Conservation (phyloP, 2,113 vertebrate genomes). For the Heterocephalus glaber region DNA sequence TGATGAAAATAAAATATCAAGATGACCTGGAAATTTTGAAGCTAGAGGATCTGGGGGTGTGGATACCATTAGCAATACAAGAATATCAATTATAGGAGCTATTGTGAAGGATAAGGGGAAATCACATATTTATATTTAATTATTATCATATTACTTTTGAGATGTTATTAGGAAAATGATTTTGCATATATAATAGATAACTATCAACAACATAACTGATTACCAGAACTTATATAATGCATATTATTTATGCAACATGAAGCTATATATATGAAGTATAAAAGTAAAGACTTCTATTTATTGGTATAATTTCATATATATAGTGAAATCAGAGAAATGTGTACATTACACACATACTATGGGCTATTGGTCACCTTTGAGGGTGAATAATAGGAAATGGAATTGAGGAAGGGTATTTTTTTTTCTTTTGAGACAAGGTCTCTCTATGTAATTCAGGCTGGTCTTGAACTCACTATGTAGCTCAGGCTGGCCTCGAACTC, state of each 20-base stretch:
- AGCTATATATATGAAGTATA: not conserved
- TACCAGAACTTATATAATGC: not conserved
- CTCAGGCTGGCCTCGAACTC: too few relatives aligned
- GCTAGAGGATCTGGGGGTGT: not conserved
- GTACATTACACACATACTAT: not conserved
- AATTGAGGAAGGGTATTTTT: too few relatives aligned
- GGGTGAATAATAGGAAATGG: not conserved
- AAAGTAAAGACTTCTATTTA: not conserved
- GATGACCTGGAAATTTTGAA: slow-evolving; percentile 20
- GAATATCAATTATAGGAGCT: not conserved
- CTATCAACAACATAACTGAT: not conserved
- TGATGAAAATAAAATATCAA: not conserved
- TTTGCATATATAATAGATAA: slow-evolving; percentile 16
- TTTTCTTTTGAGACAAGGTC: too few relatives aligned
- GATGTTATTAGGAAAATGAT: not conserved
- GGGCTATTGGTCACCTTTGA: not conserved
- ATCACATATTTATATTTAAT: not conserved
- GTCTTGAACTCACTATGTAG: too few relatives aligned
- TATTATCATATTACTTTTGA: slow-evolving; percentile 28
- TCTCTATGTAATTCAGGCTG: too few relatives aligned
- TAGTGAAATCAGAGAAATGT: not conserved
- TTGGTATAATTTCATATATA: not conserved
- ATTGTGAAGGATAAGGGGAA: not conserved
- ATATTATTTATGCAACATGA: not conserved
- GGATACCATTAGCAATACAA: not conserved